Evolutionary conservation across 2,113 vertebrate genomes (phyloP).

Genomic region (Tiliqua scincoides): DNA sequence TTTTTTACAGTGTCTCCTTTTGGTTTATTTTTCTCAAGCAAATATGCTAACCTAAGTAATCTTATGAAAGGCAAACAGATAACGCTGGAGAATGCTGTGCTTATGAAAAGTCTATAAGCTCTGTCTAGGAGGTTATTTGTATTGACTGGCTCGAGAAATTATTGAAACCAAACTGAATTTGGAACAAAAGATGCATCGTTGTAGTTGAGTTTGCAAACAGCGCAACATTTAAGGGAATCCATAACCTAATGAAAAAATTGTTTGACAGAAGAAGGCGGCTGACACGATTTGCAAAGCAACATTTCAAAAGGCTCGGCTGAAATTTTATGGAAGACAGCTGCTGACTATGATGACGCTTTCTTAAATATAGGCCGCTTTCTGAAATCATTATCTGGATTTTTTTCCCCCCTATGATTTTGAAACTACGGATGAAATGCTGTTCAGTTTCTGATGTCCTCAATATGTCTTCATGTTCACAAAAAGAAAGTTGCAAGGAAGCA

Average conservation of each 20-base stretch:
- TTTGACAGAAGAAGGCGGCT: slow-evolving; percentile 7
- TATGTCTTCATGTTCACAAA: background rate
- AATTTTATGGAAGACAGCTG: background rate
- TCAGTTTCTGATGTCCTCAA: background rate
- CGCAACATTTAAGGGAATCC: slow-evolving; percentile 12
- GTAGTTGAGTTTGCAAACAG: background rate
- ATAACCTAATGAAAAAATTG: slow-evolving; percentile 24
- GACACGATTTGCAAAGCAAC: fast-evolving
- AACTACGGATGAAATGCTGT: background rate
- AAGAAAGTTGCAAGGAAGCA: background rate
- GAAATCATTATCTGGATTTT: background rate
- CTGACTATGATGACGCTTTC: background rate
- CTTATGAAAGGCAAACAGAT: slow-evolving; percentile 13
- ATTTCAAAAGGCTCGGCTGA: slow-evolving; percentile 15
- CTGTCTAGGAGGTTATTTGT: slow-evolving; percentile 26
- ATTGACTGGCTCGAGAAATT: slow-evolving; percentile 28
- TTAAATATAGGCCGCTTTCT: background rate
- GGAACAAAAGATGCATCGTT: slow-evolving; percentile 8
- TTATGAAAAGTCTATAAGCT: slow-evolving; percentile 40
- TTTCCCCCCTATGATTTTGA: background rate
- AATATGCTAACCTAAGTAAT: background rate
- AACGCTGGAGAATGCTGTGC: background rate
- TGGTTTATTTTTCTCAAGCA: slow-evolving; percentile 22
- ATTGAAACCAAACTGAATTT: slow-evolving; percentile 16
- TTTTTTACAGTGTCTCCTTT: background rate